Base-by-base conservation (phyloP, 2,888 invertebrate species). In the Dynastes maya region DNA sequence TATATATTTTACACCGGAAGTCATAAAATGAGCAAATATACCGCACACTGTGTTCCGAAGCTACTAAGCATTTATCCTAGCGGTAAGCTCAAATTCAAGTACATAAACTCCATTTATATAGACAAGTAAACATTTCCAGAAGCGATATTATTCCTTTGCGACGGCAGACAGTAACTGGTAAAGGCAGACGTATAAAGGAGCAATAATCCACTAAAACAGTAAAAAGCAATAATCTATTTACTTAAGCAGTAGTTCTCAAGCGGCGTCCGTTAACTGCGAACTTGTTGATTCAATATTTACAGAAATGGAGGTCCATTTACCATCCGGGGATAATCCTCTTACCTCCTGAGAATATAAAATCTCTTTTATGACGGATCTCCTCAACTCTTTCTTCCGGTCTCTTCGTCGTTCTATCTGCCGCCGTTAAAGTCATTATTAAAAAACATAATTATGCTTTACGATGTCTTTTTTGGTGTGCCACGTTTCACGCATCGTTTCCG, bases 251-350 rank as follows among this genome's bases (percentile, higher is more conserved):
- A 61, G 74, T 64, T 64, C 45, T 64, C 45, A 29, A 61, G 63
- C 45, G 64, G 32, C 29, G 49, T 78, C 58, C 77, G 75, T 70
- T 78, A 67, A 75, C 68, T 61, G 79, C 61, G 80, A 81, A 82
- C 81, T 79, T 81, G 78, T 80, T 80, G 81, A 81, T 79, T 80
- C 80, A 81, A 82, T 81, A 82, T 80, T 81, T 79, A 81, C 79
- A 78, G 74, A 79, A 77, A 79, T 76, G 78, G 53, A 71, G 77
- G 80, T 67, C 80, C 79, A 79, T 64, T 76, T 76, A 72, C 53
- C 78, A 76, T 67, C 53, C 53, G 53, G 37, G 2, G 53, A 58
- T 76, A 76, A 76, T 76, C 76, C 76, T 76, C 76, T 76, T 76
- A 76, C 76, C 65, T 76, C 40, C 11, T 37, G 76, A 49, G 53